A percentile compares a stretch with the other conserved stretches of the same genome.
phyloP scores from a whole-genome alignment of 2,888 invertebrate species.

The Philhelius pedissequus region DNA sequence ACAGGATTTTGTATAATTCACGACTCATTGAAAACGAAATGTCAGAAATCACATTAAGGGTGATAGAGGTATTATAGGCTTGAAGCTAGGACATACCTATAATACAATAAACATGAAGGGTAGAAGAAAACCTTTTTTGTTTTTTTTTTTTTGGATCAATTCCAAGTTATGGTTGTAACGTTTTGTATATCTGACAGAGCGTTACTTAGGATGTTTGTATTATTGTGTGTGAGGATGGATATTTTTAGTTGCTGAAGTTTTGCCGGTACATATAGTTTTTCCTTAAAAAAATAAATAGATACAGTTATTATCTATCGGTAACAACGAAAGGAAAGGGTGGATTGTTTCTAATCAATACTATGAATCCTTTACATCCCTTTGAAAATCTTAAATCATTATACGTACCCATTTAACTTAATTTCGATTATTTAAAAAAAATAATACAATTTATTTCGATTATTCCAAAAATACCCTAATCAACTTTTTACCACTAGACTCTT shows the following conservation, averaged over 20 bases:
- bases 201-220: slow-evolving; percentile 28
- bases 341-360: too few relatives aligned
- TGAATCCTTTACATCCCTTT: too few relatives aligned
- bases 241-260: slow-evolving; percentile 6
- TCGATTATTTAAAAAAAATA: too few relatives aligned
- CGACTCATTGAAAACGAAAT: slow-evolving; percentile 67
- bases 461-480: too few relatives aligned
- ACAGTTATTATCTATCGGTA: background rate
- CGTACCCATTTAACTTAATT: too few relatives aligned
- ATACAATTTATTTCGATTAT: too few relatives aligned
- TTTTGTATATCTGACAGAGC: slow-evolving; percentile 47
- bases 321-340: background rate
- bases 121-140: slow-evolving; percentile 14
- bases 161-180: slow-evolving; percentile 30
- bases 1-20: slow-evolving; percentile 52
- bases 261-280: background rate
- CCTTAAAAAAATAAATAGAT: background rate
- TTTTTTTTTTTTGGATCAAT: background rate
- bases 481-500: too few relatives aligned
- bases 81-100: slow-evolving; percentile 30
- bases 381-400: too few relatives aligned
- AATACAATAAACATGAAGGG: slow-evolving; percentile 37
- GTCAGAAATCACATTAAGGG: slow-evolving; percentile 64
- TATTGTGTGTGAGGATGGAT: background rate
- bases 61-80: slow-evolving; percentile 49